Evolutionary conservation across 2,113 vertebrate species (phyloP), one percentile per base, ranked within the genome.

Genomic region (Polypterus senegalus): DNA sequence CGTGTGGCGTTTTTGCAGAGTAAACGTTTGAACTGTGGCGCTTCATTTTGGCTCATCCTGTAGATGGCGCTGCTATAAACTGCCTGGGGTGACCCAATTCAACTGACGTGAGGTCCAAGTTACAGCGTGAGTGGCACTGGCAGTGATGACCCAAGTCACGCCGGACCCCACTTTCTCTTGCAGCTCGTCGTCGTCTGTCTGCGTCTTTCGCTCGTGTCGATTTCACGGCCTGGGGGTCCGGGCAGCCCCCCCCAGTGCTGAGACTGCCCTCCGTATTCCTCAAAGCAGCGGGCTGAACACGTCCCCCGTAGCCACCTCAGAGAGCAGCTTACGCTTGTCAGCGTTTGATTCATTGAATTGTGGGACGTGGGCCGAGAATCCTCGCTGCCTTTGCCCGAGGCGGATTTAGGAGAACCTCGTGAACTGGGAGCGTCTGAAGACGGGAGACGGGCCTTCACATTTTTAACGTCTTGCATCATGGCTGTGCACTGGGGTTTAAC

Each of bases 261-360:
- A 27, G 27, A 27, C 27, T 27, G 27, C 27, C 27, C 27, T 27
- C 27, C 27, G 2, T 27, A 27, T 27, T 27, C 27, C 27, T 27
- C 27, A 27, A 27, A 27, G 27, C 27, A 27, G 27, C 27, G 27
- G 27, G 27, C 27, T 27, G 27, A 27, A 71, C 70, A 74, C 63
- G 51, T 80, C 74, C 74, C 75, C 83, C 67, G 68, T 69, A 81
- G 79, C 82, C 80, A 82, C 76, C 63, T 76, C 77, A 76, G 71
- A 70, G 78, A 81, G 74, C 71, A 73, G 79, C 65, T 78, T 76
- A 71, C 74, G 69, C 67, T 73, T 86, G 85, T 86, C 86, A 84
- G 58, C 66, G 1, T 81, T 86, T 88, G 83, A 88, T 86, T 83
- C 82, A 84, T 65, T 74, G 78, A 79, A 79, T 79, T 81, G 76